Conservation (phyloP, 2,113 vertebrate genomes). For the Meleagris gallopavo region DNA sequence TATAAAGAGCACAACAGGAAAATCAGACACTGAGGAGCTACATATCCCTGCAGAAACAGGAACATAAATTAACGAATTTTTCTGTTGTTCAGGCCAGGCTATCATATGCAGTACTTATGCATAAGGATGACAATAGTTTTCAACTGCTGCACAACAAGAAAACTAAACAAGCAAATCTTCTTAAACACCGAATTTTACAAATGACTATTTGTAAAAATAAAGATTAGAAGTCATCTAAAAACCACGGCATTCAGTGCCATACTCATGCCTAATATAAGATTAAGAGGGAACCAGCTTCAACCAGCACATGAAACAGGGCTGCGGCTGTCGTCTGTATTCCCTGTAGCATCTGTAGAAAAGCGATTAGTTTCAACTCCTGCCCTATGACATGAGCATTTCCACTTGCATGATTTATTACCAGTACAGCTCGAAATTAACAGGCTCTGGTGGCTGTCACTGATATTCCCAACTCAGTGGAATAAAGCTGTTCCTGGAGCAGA, state of each 20-base stretch:
- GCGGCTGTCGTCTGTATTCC: not conserved
- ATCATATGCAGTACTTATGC: not conserved
- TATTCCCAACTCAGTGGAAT: not conserved
- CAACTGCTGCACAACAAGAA: not conserved
- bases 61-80: not conserved
- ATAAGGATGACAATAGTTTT: not conserved
- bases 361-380: slow-evolving; percentile 17
- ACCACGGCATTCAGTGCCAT: not conserved
- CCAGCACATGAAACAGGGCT: not conserved
- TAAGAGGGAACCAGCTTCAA: not conserved
- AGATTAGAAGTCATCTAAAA: not conserved
- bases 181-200: not conserved
- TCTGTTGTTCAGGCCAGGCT: not conserved
- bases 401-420: slow-evolving; percentile 25
- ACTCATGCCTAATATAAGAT: not conserved
- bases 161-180: not conserved
- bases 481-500: not conserved
- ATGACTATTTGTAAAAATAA: not conserved
- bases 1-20: not conserved
- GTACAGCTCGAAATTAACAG: not conserved
- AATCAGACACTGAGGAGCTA: not conserved
- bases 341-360: slow-evolving; percentile 2
- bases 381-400: not conserved
- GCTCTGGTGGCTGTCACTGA: not conserved
- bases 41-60: not conserved